Conservation (phyloP, 2,888 invertebrate genomes). For the Hyles lineata region DNA sequence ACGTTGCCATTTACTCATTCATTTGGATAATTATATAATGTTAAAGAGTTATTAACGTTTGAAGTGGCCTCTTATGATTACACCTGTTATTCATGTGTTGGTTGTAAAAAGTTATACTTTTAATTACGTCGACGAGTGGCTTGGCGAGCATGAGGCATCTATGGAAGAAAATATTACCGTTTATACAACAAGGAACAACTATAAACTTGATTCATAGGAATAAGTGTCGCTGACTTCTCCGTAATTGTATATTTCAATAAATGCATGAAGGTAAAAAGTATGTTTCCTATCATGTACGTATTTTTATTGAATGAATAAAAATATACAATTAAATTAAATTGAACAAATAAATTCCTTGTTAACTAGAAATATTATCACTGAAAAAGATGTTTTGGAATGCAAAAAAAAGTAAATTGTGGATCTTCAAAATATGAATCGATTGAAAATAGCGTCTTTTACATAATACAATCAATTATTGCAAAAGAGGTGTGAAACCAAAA, state of each 20-base stretch:
- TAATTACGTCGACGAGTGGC: slow-evolving; percentile 1
- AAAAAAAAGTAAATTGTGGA: background rate
- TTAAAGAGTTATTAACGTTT: slow-evolving; percentile 9
- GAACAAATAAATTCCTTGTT: background rate
- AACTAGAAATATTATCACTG: background rate
- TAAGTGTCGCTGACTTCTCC: background rate
- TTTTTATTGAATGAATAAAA: slow-evolving; percentile 3
- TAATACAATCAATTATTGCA: too few species aligned
- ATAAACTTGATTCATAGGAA: slow-evolving; percentile 13
- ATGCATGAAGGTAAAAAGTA: slow-evolving; percentile 17
- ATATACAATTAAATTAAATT: background rate
- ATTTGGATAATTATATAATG: slow-evolving; percentile 19
- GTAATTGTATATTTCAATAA: slow-evolving; percentile 27
- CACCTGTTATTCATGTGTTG: background rate
- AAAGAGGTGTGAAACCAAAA: background rate
- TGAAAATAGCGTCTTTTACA: too few species aligned
- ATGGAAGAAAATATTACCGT: slow-evolving; percentile 3
- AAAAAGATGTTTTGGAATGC: background rate
- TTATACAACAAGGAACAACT: slow-evolving; percentile 4
- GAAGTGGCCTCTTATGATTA: slow-evolving; percentile 7
- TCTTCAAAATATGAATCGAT: background rate
- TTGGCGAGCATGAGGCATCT: background rate
- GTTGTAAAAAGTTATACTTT: background rate
- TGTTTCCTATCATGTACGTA: background rate
- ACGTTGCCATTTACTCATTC: slow-evolving; percentile 13